phyloP scores from a whole-genome alignment of 2,888 invertebrate species.

The Geophilus truncorum region DNA sequence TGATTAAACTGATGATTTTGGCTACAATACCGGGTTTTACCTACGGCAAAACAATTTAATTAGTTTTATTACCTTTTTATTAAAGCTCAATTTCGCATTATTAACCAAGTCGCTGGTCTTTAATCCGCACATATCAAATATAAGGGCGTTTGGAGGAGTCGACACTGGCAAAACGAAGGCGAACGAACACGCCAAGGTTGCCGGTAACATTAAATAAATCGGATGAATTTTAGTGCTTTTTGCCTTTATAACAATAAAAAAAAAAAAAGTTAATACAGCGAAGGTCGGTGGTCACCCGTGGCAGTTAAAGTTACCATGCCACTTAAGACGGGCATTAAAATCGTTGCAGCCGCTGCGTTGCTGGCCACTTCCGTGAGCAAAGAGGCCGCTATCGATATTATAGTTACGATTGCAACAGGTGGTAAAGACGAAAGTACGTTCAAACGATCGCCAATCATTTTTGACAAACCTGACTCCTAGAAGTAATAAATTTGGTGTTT shows the following conservation, averaged over 20 bases:
- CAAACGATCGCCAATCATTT: slow-evolving; percentile 45
- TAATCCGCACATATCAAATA: neutral
- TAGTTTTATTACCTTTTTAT: neutral
- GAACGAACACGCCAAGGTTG: slow-evolving; percentile 20
- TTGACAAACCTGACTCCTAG: slow-evolving; percentile 45
- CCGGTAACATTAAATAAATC: slow-evolving; percentile 14
- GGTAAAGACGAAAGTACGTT: slow-evolving; percentile 42
- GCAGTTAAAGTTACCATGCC: slow-evolving; percentile 45
- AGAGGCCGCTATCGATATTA: slow-evolving; percentile 47
- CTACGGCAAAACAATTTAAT: neutral
- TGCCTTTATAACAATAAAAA: neutral
- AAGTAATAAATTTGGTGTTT: too few relatives aligned
- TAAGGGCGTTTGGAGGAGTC: slow-evolving; percentile 25
- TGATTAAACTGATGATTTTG: neutral
- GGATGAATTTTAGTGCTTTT: slow-evolving; percentile 2
- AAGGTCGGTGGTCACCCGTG: neutral
- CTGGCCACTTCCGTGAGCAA: slow-evolving; percentile 49
- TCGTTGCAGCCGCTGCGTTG: slow-evolving; percentile 50
- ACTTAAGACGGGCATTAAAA: slow-evolving; percentile 48
- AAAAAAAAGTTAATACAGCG: neutral
- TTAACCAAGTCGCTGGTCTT: neutral
- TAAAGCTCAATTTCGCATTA: too few relatives aligned
- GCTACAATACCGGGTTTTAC: neutral
- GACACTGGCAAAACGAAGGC: slow-evolving; percentile 23
- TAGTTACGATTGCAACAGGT: slow-evolving; percentile 44